A percentile compares a stretch with the other conserved stretches of the same genome.
Conservation (phyloP, 2,797 vertebrate species). For the Cryptoblepharus egeriae region DNA sequence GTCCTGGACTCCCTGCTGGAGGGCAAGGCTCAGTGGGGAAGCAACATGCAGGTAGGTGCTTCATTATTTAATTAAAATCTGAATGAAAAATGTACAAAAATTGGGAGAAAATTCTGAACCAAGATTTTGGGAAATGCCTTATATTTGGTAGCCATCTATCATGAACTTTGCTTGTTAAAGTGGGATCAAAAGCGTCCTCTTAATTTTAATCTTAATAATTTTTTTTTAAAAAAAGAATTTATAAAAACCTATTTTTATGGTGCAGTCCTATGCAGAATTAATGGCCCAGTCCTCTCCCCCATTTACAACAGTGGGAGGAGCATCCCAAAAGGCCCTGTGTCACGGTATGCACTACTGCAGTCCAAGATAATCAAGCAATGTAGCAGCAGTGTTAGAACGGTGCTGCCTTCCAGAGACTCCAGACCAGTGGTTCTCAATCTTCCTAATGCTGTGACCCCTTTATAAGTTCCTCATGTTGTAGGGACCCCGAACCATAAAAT, state of each 20-base stretch:
- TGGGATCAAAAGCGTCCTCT: neutral
- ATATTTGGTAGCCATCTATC: neutral
- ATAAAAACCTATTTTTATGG: neutral
- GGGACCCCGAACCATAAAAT: no score
- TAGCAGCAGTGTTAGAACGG: no score
- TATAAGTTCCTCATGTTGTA: no score
- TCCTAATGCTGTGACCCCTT: no score
- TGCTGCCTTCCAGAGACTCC: no score
- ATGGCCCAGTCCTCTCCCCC: no score
- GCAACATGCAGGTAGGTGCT: conserved; percentile 89
- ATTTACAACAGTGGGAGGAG: no score
- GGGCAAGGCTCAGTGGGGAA: conserved; percentile 95
- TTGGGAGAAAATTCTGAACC: neutral
- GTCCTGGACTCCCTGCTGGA: conserved; percentile 94
- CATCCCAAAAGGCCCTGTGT: no score
- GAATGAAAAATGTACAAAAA: neutral
- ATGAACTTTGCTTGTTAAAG: neutral
- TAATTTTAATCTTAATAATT: neutral
- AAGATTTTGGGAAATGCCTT: neutral
- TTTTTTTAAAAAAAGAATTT: neutral
- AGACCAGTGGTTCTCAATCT: no score
- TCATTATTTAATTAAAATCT: neutral
- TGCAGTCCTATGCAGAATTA: neutral
- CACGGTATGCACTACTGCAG: no score
- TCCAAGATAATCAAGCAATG: no score